Evolutionary conservation across 2,797 vertebrate genomes (phyloP).

Genomic region (Schizothorax lantsangensis): DNA sequence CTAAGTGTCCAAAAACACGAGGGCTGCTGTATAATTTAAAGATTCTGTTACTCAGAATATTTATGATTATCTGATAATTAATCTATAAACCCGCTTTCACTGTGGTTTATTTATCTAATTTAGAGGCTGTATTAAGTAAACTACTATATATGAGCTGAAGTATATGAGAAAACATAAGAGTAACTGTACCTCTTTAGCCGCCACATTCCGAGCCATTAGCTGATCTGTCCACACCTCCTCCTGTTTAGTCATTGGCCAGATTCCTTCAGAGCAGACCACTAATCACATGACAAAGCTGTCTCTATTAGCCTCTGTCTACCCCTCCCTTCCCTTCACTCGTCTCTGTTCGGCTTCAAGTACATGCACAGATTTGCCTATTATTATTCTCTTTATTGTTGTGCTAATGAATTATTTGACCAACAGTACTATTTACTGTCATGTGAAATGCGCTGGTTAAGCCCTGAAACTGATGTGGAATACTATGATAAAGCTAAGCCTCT

Average conservation of each 20-base stretch:
- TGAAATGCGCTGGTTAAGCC: constrained; percentile 47
- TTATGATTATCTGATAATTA: neutral
- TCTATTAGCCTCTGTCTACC: constrained; percentile 67
- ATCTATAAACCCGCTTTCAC: neutral
- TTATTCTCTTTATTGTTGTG: constrained; percentile 45
- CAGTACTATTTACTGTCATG: constrained; percentile 45
- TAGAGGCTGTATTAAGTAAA: neutral
- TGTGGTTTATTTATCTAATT: too few relatives aligned
- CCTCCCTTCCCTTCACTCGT: constrained; percentile 53
- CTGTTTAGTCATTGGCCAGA: constrained; percentile 64
- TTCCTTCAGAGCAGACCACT: constrained; percentile 63
- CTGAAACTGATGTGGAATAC: constrained; percentile 47
- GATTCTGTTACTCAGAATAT: neutral
- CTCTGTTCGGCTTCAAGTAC: constrained; percentile 40
- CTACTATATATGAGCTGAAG: neutral
- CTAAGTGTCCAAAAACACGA: neutral
- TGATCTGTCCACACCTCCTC: constrained; percentile 66
- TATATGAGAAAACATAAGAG: neutral
- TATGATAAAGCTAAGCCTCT: constrained; percentile 58
- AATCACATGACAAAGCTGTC: constrained; percentile 75
- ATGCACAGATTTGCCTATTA: constrained; percentile 44
- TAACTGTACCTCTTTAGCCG: constrained; percentile 42
- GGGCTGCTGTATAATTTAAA: neutral
- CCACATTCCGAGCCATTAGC: constrained; percentile 60
- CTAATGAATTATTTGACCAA: constrained; percentile 54